phyloP scores from a whole-genome alignment of 2,888 invertebrate species.

The Lithophane ornitopus region DNA sequence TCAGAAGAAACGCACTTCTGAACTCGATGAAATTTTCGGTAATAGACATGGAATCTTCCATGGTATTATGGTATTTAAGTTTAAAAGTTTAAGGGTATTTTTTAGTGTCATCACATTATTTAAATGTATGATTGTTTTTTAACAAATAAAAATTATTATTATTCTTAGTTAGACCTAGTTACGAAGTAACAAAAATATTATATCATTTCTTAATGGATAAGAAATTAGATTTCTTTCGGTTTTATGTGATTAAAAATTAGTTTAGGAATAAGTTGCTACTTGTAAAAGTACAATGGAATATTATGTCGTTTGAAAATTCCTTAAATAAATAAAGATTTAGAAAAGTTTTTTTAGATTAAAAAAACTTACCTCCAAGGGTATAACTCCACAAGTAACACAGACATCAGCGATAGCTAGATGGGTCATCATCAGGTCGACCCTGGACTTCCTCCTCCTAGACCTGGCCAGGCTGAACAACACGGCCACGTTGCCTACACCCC shows the following conservation, averaged over 20 bases:
- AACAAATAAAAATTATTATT: no score
- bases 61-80: no score
- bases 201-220: no score
- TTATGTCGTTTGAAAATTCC: neutral
- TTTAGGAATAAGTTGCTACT: neutral
- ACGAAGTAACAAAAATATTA: no score
- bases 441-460: conserved; percentile 92
- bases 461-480: conserved; percentile 92
- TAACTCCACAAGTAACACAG: conserved; percentile 95
- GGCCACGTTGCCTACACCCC: conserved; percentile 93
- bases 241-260: neutral
- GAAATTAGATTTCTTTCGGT: neutral
- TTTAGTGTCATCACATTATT: no score
- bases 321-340: neutral
- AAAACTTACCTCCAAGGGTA: conserved; percentile 92
- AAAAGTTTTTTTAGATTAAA: no score
- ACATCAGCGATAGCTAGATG: conserved; percentile 95
- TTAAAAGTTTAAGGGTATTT: no score
- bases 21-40: neutral
- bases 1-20: no score
- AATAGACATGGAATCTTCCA: no score
- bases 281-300: neutral
- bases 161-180: no score
- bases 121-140: no score
- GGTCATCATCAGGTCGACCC: conserved; percentile 95